These are phyloP conservation scores for Tenebrosternarchus preto DNA, from an alignment of 2,113 vertebrate genomes.

Conservation along the genomic window DNA sequence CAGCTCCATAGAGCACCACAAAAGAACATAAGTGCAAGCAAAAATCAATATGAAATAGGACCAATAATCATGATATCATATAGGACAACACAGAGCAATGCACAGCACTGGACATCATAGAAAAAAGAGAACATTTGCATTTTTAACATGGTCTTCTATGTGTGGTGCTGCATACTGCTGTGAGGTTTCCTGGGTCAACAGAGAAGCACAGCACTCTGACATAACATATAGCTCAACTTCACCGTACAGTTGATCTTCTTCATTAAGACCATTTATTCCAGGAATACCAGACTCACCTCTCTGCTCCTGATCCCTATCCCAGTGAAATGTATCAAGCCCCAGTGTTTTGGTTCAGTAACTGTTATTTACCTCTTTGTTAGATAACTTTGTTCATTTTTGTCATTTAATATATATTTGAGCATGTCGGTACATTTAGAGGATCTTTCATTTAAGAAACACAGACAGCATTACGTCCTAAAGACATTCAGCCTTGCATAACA, in stretches of 20 bases:
- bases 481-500: not conserved
- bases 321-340: too few relatives aligned
- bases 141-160: too few relatives aligned
- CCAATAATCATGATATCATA: too few relatives aligned
- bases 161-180: not conserved
- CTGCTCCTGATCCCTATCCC: too few relatives aligned
- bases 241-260: not conserved
- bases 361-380: not conserved
- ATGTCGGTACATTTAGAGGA: not conserved
- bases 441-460: not conserved
- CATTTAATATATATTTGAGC: not conserved
- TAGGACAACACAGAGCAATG: too few relatives aligned
- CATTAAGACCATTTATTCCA: not conserved
- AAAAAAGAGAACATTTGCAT: too few relatives aligned
- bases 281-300: not conserved
- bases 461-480: not conserved
- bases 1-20: too few relatives aligned
- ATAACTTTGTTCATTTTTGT: not conserved
- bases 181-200: not conserved
- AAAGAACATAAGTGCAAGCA: too few relatives aligned
- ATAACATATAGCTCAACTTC: not conserved
- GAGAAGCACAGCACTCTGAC: too few relatives aligned
- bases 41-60: too few relatives aligned
- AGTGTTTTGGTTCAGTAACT: too few relatives aligned
- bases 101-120: too few relatives aligned